Evolutionary conservation across 1,140 invertebrate genomes (phyloP).

Genomic region (Medauroidea extradentata): DNA sequence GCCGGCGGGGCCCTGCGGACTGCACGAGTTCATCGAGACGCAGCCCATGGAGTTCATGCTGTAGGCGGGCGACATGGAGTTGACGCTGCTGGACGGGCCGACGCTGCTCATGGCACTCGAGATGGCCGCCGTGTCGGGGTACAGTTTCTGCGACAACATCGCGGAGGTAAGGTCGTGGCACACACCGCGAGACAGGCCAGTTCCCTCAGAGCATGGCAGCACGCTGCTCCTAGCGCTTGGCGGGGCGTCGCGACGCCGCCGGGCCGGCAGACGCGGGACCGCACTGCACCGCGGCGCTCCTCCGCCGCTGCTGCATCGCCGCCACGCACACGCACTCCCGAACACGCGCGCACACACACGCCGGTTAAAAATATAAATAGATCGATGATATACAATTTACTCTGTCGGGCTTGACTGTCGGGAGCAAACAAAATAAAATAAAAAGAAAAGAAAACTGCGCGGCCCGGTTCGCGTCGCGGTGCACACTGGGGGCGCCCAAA

Average conservation of each 20-base stretch:
- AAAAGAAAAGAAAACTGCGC: too few relatives aligned
- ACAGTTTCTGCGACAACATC: slow-evolving; percentile 51
- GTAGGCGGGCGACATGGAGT: slow-evolving; percentile 52
- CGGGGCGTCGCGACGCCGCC: neutral
- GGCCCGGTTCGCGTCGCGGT: too few relatives aligned
- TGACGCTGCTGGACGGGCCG: neutral
- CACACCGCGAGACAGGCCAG: too few relatives aligned
- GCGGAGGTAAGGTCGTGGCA: neutral
- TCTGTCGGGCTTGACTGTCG: too few relatives aligned
- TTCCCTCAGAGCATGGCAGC: neutral
- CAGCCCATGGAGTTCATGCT: slow-evolving; percentile 74
- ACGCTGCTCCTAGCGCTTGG: neutral
- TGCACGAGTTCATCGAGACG: slow-evolving; percentile 58
- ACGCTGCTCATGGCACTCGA: slow-evolving; percentile 39
- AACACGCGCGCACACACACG: neutral
- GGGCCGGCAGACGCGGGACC: too few relatives aligned
- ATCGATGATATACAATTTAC: slow-evolving; percentile 23
- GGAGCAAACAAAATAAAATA: too few relatives aligned
- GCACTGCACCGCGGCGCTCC: too few relatives aligned
- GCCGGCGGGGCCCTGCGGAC: slow-evolving; percentile 55
- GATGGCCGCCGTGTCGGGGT: slow-evolving; percentile 45
- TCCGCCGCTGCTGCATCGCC: too few relatives aligned
- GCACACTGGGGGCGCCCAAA: too few relatives aligned
- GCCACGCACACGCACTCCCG: neutral
- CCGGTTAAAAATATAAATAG: slow-evolving; percentile 20